Evolutionary conservation across 2,888 invertebrate species (phyloP).

Genomic region (Nymphalis urticae): DNA sequence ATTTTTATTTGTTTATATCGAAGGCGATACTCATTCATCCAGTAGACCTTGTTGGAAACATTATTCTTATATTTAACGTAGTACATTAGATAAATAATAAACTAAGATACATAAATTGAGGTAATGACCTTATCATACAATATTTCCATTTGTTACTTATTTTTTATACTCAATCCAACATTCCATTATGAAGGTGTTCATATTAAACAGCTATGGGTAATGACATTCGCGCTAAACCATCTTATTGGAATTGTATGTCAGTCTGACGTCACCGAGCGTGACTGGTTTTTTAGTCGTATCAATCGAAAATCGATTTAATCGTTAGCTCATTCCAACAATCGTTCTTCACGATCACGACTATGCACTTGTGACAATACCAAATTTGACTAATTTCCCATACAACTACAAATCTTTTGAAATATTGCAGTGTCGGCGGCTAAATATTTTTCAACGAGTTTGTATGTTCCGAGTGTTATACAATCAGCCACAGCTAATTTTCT

Average conservation of each 20-base stretch:
- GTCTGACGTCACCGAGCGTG: slow-evolving; percentile 13
- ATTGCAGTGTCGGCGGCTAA: neutral
- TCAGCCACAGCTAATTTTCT: too few species aligned
- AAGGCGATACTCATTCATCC: slow-evolving; percentile 18
- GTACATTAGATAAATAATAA: slow-evolving; percentile 22
- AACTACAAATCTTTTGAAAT: neutral
- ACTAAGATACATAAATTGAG: slow-evolving; percentile 7
- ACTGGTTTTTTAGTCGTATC: slow-evolving; percentile 14
- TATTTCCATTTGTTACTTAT: slow-evolving; percentile 4
- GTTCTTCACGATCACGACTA: slow-evolving; percentile 18
- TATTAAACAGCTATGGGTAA: neutral
- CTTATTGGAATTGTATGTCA: neutral
- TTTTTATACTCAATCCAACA: neutral
- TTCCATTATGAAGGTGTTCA: slow-evolving; percentile 1
- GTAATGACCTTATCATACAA: neutral
- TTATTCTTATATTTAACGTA: slow-evolving; percentile 29
- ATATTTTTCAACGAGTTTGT: neutral
- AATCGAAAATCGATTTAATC: slow-evolving; percentile 12
- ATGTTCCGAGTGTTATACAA: too few species aligned
- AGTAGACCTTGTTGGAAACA: slow-evolving; percentile 29
- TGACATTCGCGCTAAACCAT: neutral
- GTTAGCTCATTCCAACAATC: slow-evolving; percentile 15
- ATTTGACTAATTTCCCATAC: neutral
- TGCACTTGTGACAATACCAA: slow-evolving; percentile 19
- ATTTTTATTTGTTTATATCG: slow-evolving; percentile 19